Evolutionary conservation across 1,140 invertebrate species (phyloP).

Genomic region (Ceratosolen fusciceps): DNA sequence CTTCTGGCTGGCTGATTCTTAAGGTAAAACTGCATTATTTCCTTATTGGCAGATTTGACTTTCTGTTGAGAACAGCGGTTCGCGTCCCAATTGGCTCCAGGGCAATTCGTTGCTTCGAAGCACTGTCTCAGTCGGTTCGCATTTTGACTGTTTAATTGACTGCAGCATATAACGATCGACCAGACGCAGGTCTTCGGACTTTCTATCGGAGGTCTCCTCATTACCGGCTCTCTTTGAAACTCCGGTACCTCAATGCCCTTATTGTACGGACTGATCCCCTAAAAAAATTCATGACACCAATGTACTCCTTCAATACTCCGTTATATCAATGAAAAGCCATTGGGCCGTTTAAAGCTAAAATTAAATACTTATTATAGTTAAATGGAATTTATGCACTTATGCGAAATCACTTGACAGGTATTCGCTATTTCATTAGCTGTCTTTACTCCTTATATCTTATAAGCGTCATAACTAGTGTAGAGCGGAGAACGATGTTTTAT

Average conservation of each 20-base stretch:
- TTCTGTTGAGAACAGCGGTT: conserved; percentile 75
- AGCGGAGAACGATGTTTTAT: no score
- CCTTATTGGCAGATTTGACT: conserved; percentile 70
- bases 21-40: conserved; percentile 69
- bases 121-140: conserved; percentile 66
- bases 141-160: neutral
- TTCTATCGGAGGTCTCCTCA: conserved; percentile 50
- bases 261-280: conserved; percentile 55
- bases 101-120: conserved; percentile 78
- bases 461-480: no score
- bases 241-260: conserved; percentile 50
- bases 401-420: no score
- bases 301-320: no score
- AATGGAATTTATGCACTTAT: no score
- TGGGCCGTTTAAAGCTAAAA: no score
- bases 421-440: no score
- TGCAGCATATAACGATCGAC: conserved; percentile 79
- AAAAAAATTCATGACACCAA: neutral
- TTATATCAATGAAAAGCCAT: no score
- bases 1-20: neutral
- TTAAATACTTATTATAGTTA: no score
- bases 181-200: conserved; percentile 75
- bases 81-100: conserved; percentile 75
- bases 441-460: no score
- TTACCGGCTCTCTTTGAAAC: conserved; percentile 59